Base-by-base conservation (phyloP, 2,113 vertebrate species). In the Trogon surrucura region DNA sequence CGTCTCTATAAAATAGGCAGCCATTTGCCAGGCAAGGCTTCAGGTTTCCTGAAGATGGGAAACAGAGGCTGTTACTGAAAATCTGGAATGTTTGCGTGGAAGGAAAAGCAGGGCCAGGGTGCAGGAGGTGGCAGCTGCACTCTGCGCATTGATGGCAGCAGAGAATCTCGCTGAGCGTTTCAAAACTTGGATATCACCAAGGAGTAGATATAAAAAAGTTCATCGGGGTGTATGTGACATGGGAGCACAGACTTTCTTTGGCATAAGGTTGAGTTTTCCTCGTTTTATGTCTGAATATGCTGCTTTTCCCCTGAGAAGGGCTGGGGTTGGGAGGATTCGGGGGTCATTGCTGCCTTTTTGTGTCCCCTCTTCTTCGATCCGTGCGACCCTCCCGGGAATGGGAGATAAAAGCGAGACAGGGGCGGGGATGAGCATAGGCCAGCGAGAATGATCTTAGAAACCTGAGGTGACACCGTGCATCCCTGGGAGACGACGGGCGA, bases 401-500 rank as follows among this genome's bases (percentile, higher is more conserved):
- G 23, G 41, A 45, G 47, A 14, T 26, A 6, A 32, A 50, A 56
- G 44, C 1, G 3, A 62, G 51, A 60, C 6, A 9, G 41, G 58
- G 70, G 47, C 1, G 2, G 21, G 80, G 54, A 23, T 26, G 83
- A 90, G 45, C 64, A 26, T 30, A 15, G 17, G 77, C 22, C 70
- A 44, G 32, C 5, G 51, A 1, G 11, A 62, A 47, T 8, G 65
- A 13, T 74, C 61, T 65, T 7, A 0, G 70, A 80, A 78, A 85
- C 80, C 91, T 60, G 79, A 82, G 81, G 78, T 95, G 90, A 93
- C 85, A 25, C n/a, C 16, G 41, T 47, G 80, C 50, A 29, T 62
- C 61, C 60, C 25, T 0, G 11, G 38, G 71, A 82, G 50, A 53
- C 1, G 5, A 19, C 1, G 71, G 61, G 62, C 0, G 22, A 87